A percentile compares a stretch with the other conserved stretches of the same genome.
These are phyloP conservation scores for Drosophila bocqueti DNA, from an alignment of 1,140 invertebrate genomes.

Conservation along the genomic window DNA sequence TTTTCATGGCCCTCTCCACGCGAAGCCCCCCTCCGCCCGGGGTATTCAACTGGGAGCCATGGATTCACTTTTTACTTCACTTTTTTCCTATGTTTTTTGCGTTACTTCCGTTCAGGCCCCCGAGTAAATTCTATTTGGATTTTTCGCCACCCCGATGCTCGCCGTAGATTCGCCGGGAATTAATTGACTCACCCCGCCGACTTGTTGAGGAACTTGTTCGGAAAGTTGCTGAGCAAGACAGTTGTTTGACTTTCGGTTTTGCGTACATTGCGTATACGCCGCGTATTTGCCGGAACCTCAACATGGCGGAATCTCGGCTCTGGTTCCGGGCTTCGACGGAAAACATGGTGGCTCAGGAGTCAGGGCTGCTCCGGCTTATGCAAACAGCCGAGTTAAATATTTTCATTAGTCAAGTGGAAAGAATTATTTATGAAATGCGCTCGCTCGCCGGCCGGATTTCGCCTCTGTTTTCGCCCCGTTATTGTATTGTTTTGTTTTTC, in stretches of 20 bases:
- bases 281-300: constrained; percentile 56
- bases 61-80: constrained; percentile 57
- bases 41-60: constrained; percentile 68
- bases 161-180: constrained; percentile 70
- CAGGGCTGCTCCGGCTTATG: constrained; percentile 45
- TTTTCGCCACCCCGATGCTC: constrained; percentile 5
- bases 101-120: constrained; percentile 17
- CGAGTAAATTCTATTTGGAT: constrained; percentile 51
- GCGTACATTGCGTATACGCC: constrained; percentile 64
- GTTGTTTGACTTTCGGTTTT: constrained; percentile 65
- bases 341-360: background rate
- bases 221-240: constrained; percentile 51
- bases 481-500: constrained; percentile 32
- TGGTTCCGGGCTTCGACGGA: constrained; percentile 7
- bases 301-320: constrained; percentile 22
- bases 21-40: background rate
- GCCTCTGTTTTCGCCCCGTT: constrained; percentile 30
- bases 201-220: constrained; percentile 65
- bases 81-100: constrained; percentile 2
- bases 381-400: constrained; percentile 73
- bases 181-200: constrained; percentile 73
- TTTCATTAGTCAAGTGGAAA: constrained; percentile 79
- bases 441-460: constrained; percentile 33
- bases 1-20: constrained; percentile 53
- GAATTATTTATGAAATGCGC: constrained; percentile 74